Base-by-base conservation (phyloP, 2,797 vertebrate species). In the Phoebastria nigripes region DNA sequence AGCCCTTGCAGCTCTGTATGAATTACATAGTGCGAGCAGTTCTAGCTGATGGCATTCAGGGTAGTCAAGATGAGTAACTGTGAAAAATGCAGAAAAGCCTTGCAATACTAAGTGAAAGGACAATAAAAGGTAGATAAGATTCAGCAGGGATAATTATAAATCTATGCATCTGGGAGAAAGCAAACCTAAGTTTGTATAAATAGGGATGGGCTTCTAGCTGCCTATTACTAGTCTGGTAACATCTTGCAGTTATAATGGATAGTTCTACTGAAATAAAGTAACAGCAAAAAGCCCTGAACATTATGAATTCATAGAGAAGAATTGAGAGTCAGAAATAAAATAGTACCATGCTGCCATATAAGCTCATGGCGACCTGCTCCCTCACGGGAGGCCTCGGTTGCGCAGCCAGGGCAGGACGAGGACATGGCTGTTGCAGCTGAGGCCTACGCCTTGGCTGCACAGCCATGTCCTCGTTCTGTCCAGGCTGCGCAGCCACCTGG, bases 11-110 rank as follows among this genome's bases (percentile, higher is more conserved):
- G 52, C 44, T 44, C 28, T 25, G 10, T 20, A 15, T 4, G 42
- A 33, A 15, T 26, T 26, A 9, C 0, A 2, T 3, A 2, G 29
- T 1, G 9, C 1, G 3, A 44, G 24, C 14, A 5, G 54, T 10
- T 35, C 46, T 3, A 19, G 14, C 39, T 16, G 25, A 7, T 3
- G 6, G n/a, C 25, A 13, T 16, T 61, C n/a, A 18, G 71, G 55
- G 21, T 3, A 5, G 21, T 4, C n/a, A n/a, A 5, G 28, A 29
- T 2, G 12, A 69, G 35, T 20, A n/a, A 52, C 54, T 8, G 12
- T 15, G 33, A 33, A 37, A 69, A 41, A 18, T 6, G 49, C 37
- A 37, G 55, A 62, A 41, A 44, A 49, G 16, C 26, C 26, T 42
- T 20, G 35, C 17, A 8, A 4, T 26, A 19, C 35, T 2, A 26